These are phyloP conservation scores for Scolopax mira DNA, from an alignment of 2,113 vertebrate genomes.

Conservation along the genomic window DNA sequence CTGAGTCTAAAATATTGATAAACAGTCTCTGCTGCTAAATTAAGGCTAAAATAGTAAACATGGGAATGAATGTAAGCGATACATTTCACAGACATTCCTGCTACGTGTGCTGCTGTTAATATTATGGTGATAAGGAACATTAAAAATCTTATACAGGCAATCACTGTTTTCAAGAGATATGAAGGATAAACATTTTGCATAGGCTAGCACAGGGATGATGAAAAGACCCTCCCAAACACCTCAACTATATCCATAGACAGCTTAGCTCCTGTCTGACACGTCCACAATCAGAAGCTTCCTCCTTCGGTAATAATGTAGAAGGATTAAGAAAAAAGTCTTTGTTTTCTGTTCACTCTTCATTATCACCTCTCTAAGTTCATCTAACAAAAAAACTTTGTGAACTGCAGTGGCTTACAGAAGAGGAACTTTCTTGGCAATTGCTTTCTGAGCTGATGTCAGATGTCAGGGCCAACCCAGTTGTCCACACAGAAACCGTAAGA, in stretches of 20 bases:
- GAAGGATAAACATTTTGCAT: neutral
- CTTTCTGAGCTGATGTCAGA: neutral
- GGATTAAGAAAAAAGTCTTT: neutral
- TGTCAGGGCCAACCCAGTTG: neutral
- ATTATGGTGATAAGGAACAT: neutral
- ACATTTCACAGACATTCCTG: neutral
- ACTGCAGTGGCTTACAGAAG: neutral
- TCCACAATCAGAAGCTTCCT: neutral
- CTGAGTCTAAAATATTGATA: conserved; percentile 37
- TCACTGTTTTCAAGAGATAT: neutral
- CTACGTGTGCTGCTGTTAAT: neutral
- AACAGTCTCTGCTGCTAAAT: conserved; percentile 9
- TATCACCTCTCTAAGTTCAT: neutral
- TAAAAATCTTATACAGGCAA: neutral
- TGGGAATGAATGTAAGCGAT: neutral
- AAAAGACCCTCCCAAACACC: neutral
- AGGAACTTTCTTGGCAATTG: neutral
- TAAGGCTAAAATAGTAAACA: neutral
- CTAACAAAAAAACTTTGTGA: neutral
- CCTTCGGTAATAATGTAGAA: neutral
- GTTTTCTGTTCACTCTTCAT: neutral
- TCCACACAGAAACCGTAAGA: neutral
- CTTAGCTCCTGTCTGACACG: neutral
- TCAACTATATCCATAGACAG: neutral
- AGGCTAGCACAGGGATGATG: neutral